Evolutionary conservation across 1,140 invertebrate species (phyloP).

Genomic region (Lepidurus apus): DNA sequence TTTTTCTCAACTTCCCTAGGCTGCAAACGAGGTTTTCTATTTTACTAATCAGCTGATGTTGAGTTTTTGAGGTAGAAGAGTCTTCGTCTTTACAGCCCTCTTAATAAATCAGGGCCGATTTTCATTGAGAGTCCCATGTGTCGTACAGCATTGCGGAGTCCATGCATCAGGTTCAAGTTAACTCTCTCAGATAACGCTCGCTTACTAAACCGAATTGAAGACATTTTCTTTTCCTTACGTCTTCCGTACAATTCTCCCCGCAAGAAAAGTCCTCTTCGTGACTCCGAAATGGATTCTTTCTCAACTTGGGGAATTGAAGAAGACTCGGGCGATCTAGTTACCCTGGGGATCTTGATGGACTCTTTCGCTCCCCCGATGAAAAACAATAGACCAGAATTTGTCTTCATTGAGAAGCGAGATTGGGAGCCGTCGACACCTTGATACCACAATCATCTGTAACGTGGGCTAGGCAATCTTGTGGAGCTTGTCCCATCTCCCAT

Average conservation of each 20-base stretch:
- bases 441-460: slow-evolving; percentile 16
- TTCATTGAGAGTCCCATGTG: background rate
- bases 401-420: slow-evolving; percentile 18
- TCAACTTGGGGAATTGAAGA: slow-evolving; percentile 21
- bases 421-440: slow-evolving; percentile 6
- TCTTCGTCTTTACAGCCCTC: background rate
- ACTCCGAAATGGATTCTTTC: background rate
- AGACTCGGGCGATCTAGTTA: slow-evolving; percentile 8
- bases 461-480: background rate
- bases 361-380: slow-evolving; percentile 9
- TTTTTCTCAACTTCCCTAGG: slow-evolving; percentile 2
- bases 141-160: background rate
- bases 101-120: slow-evolving; percentile 4
- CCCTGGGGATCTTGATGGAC: background rate
- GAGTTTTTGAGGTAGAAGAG: slow-evolving; percentile 27
- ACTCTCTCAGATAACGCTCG: slow-evolving; percentile 3
- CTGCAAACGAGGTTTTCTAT: background rate
- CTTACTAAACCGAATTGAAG: slow-evolving; percentile 1
- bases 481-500: background rate
- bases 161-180: slow-evolving; percentile 21
- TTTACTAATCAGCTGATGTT: background rate
- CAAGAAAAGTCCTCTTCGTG: slow-evolving; percentile 1
- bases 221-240: background rate
- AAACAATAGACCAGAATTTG: slow-evolving; percentile 16
- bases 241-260: background rate